Base-by-base conservation (phyloP, 2,888 invertebrate species). In the Lepidochitona cinerea region DNA sequence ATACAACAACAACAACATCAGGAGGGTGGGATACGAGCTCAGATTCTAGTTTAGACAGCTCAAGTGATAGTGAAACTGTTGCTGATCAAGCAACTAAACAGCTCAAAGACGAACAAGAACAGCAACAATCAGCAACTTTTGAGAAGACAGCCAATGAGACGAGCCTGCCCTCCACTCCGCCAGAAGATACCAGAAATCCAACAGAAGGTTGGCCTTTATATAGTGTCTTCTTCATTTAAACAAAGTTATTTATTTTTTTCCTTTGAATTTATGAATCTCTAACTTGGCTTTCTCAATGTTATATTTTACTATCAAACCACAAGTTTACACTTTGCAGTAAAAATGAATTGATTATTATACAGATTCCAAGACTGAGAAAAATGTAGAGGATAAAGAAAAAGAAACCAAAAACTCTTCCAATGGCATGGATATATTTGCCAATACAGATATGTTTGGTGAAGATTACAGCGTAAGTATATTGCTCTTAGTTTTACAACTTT, bases 401-500 rank as follows among this genome's bases (percentile, higher is more conserved):
- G 29, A 59, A 26, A 26, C 3, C 1, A 41, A 41, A 41, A 41
- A 9, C 9, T 41, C 41, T 12, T 9, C 41, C 14, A 89, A 89
- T 49, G 88, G 88, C 29, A 82, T 88, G n/a, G 90, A 91, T 74
- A 90, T 97, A 92, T 97, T 97, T 52, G 83, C 91, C 7, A 97
- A 97, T 87, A 95, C 95, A 81, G 96, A 96, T 86, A 95, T 95
- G 90, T 95, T 96, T 90, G 93, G 93, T 84, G 93, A 94, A 52
- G 93, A 94, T 85, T 94, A 94, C 86, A 93, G 93, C 92, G 95
- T 95, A 92, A 92, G 93, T 85, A 49, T 36, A 36, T 26, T 7
- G n/a, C n/a, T n/a, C n/a, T n/a, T n/a, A n/a, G n/a, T n/a, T n/a
- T n/a, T n/a, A n/a, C n/a, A n/a, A n/a, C n/a, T n/a, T n/a, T n/a